phyloP scores from a whole-genome alignment of 2,797 vertebrate genomes.

The Triplophysa yarkandensis region DNA sequence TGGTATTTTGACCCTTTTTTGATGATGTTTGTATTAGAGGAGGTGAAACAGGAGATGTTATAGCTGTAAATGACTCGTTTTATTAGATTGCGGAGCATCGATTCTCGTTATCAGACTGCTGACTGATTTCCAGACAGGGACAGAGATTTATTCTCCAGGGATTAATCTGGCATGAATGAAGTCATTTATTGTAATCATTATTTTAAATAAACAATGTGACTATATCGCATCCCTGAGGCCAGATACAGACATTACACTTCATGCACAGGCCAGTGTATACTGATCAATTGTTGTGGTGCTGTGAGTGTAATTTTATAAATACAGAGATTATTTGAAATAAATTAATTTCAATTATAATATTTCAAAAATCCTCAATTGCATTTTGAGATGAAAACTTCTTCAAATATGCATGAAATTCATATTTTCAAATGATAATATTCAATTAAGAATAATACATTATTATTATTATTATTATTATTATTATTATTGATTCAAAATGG shows the following conservation, averaged over 20 bases:
- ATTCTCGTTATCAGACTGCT: conserved; percentile 66
- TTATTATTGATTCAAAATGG: too few relatives aligned
- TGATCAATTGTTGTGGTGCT: too few relatives aligned
- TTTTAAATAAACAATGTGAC: conserved; percentile 69
- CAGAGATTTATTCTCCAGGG: conserved; percentile 69
- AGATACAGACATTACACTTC: conserved; percentile 63
- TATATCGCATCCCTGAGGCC: conserved; percentile 75
- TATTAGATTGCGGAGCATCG: conserved; percentile 78
- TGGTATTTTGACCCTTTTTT: too few relatives aligned
- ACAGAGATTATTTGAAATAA: too few relatives aligned
- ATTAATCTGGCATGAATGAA: conserved; percentile 74
- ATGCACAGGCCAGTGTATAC: background rate
- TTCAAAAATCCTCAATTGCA: too few relatives aligned
- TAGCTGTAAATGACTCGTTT: conserved; percentile 74
- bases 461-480: too few relatives aligned
- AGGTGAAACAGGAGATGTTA: conserved; percentile 74
- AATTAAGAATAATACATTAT: too few relatives aligned
- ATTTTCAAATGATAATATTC: too few relatives aligned
- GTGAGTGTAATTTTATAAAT: too few relatives aligned
- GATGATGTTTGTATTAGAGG: conserved; percentile 23
- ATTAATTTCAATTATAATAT: too few relatives aligned
- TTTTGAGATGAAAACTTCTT: too few relatives aligned
- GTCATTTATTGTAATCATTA: conserved; percentile 74
- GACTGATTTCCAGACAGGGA: conserved; percentile 71
- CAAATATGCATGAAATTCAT: too few relatives aligned